A percentile compares a stretch with the other conserved stretches of the same genome.
These are phyloP conservation scores for Agapornis roseicollis DNA, from an alignment of 2,113 vertebrate species.

Conservation along the genomic window DNA sequence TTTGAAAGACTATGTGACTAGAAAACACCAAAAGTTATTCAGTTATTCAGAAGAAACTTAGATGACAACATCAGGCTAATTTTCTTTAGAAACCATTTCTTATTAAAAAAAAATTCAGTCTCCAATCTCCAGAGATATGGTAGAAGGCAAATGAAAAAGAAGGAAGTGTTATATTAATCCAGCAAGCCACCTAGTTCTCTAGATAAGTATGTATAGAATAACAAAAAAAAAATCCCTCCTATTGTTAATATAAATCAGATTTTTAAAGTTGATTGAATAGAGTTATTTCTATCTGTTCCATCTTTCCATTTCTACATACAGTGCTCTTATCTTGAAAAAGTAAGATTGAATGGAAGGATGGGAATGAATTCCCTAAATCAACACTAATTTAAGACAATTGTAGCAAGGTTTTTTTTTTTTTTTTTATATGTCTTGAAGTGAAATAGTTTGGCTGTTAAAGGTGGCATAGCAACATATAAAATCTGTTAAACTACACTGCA, in stretches of 20 bases:
- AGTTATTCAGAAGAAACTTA: neutral
- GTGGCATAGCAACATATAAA: neutral
- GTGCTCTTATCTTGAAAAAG: neutral
- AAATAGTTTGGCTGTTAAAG: neutral
- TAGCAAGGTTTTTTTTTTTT: neutral
- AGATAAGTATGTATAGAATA: neutral
- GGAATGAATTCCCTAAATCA: neutral
- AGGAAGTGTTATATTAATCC: neutral
- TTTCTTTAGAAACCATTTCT: neutral
- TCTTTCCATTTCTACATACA: neutral
- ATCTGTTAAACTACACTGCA: neutral
- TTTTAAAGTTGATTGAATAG: neutral
- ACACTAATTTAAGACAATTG: neutral
- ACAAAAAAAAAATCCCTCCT: neutral
- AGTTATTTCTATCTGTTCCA: conserved; percentile 13
- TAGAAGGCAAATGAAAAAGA: neutral
- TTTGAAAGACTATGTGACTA: neutral
- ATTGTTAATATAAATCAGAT: neutral
- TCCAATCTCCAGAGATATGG: neutral
- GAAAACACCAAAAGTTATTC: neutral
- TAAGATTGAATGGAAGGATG: neutral
- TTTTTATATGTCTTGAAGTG: neutral
- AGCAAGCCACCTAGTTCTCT: neutral
- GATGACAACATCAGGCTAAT: neutral
- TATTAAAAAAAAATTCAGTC: neutral